These are phyloP conservation scores for Octodonta nipae DNA, from an alignment of 2,888 invertebrate genomes.

Conservation along the genomic window DNA sequence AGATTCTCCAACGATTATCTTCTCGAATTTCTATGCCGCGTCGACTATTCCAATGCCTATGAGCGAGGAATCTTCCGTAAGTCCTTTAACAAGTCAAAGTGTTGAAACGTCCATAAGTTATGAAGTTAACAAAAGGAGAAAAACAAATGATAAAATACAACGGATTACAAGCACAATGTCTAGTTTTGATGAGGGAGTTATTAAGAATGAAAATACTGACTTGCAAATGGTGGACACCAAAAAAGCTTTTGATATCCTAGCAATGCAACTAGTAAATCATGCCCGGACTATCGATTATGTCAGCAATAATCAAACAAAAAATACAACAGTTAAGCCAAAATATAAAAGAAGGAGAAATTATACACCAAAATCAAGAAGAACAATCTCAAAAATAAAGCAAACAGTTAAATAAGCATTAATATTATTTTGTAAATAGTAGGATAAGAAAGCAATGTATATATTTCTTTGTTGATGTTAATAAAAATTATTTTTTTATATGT, in stretches of 20 bases:
- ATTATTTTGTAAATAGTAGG: conserved; percentile 5
- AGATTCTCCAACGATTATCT: conserved; percentile 23
- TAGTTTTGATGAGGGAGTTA: conserved; percentile 4
- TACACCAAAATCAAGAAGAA: conserved; percentile 12
- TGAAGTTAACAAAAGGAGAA: conserved; percentile 35
- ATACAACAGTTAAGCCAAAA: conserved; percentile 15
- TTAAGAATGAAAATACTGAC: neutral
- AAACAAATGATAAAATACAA: neutral
- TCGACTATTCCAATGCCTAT: conserved; percentile 15
- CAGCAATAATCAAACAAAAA: conserved; percentile 14
- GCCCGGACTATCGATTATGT: conserved; percentile 30
- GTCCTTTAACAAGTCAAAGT: conserved; percentile 13
- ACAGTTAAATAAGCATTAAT: conserved; percentile 2
- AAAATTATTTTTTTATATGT: conserved; percentile 1
- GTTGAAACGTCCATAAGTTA: conserved; percentile 28
- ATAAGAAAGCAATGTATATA: conserved; percentile 6
- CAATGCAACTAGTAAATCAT: conserved; percentile 33
- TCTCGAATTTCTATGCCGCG: conserved; percentile 25
- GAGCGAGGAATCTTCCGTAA: conserved; percentile 8
- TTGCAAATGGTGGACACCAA: conserved; percentile 8
- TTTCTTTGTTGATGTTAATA: conserved; percentile 4
- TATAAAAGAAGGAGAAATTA: conserved; percentile 19
- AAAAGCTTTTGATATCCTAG: conserved; percentile 27
- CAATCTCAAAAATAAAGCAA: conserved; percentile 7
- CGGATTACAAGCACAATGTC: neutral